Evolutionary conservation across 2,113 vertebrate species (phyloP).

Genomic region (Plestiodon gilberti): DNA sequence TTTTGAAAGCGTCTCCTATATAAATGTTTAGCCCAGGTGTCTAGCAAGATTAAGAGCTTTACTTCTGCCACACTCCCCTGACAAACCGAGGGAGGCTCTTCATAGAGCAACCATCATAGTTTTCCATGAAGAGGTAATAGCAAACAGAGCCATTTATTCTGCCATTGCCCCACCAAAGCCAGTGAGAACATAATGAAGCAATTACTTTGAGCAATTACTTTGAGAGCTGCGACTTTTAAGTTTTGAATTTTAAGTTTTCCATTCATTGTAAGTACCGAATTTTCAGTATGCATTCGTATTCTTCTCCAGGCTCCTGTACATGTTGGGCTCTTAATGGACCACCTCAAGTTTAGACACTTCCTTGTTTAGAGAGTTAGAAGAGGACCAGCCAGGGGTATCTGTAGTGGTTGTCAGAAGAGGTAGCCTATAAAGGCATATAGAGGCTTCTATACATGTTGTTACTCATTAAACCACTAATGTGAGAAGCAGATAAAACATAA

Average conservation of each 20-base stretch:
- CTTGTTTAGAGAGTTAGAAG: neutral
- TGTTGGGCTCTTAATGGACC: too few species aligned
- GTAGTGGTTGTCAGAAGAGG: neutral
- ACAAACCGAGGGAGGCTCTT: slow-evolving; percentile 34
- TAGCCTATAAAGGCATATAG: neutral
- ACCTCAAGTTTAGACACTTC: too few species aligned
- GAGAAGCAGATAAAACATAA: neutral
- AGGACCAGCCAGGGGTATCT: neutral
- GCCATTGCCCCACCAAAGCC: neutral
- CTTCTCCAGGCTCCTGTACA: too few species aligned
- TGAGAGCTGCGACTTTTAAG: neutral
- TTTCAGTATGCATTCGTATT: neutral
- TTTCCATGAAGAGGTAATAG: slow-evolving; percentile 51
- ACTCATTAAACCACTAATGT: neutral
- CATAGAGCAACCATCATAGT: slow-evolving; percentile 45
- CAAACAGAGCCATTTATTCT: slow-evolving; percentile 25
- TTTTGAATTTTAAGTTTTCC: too few species aligned
- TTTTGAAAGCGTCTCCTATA: slow-evolving; percentile 73
- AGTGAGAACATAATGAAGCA: neutral
- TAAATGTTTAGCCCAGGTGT: slow-evolving; percentile 71
- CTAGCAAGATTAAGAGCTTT: slow-evolving; percentile 73
- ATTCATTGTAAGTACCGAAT: neutral
- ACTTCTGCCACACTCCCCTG: slow-evolving; percentile 43
- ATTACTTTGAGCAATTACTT: slow-evolving; percentile 24
- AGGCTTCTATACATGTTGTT: neutral